phyloP scores from a whole-genome alignment of 2,113 vertebrate species.

The Andinoacara biseriatus region DNA sequence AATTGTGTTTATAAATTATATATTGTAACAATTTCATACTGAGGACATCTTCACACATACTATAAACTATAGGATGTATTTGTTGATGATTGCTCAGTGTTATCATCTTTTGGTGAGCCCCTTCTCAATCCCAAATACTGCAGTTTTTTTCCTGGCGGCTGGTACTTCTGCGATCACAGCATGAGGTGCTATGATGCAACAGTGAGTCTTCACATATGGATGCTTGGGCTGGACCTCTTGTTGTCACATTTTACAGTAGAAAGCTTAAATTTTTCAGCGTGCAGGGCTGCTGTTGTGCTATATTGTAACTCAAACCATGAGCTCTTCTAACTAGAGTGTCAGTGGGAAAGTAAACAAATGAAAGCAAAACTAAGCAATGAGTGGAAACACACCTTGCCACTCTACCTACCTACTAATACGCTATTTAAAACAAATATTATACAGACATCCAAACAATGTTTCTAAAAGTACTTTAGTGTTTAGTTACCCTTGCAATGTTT shows the following conservation, averaged over 20 bases:
- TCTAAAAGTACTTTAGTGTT: not conserved
- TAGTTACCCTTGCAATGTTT: not conserved
- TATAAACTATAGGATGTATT: not conserved
- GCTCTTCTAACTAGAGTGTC: not conserved
- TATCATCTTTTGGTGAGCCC: not conserved
- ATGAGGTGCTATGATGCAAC: not conserved
- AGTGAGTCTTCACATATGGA: not conserved
- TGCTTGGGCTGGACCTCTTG: not conserved
- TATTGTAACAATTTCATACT: not conserved
- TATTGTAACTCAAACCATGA: not conserved
- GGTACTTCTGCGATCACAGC: not conserved
- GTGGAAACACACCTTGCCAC: too few relatives aligned
- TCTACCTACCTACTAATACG: not conserved
- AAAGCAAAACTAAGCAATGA: too few relatives aligned
- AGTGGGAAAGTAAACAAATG: too few relatives aligned
- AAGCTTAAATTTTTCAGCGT: not conserved
- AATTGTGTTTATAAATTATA: not conserved
- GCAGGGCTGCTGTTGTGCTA: not conserved
- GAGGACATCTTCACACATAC: not conserved
- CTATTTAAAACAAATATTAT: not conserved
- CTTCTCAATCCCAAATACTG: not conserved
- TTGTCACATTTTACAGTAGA: not conserved
- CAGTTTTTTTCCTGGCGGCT: not conserved
- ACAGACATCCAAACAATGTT: not conserved
- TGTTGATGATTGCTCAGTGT: not conserved